Evolutionary conservation across 2,113 vertebrate genomes (phyloP).

Genomic region (Melanerpes aurifrons): DNA sequence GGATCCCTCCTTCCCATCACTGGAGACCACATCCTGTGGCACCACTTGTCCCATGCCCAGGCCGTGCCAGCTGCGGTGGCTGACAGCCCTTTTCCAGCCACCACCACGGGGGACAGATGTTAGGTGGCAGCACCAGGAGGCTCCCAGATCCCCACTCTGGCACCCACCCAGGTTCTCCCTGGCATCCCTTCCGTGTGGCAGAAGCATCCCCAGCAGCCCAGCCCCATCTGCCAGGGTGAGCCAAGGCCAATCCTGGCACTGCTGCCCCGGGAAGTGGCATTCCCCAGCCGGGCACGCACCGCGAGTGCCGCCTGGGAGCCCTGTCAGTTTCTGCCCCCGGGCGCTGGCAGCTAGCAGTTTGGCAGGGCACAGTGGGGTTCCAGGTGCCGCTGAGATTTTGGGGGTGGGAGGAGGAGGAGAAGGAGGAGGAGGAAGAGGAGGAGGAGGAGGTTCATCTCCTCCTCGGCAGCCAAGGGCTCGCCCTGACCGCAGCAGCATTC

Average conservation of each 20-base stretch:
- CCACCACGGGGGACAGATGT: background rate
- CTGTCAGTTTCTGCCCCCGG: background rate
- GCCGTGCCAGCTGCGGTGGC: background rate
- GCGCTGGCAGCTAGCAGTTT: background rate
- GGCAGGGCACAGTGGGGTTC: background rate
- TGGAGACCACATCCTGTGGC: fast-evolving
- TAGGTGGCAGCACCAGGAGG: background rate
- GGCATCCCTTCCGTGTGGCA: background rate
- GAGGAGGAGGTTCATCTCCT: background rate
- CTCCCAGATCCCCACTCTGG: background rate
- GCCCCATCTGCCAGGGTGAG: fast-evolving
- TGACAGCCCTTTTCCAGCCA: fast-evolving
- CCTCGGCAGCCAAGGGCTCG: background rate
- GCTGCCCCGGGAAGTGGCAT: background rate
- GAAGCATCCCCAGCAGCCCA: background rate
- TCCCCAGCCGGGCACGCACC: background rate
- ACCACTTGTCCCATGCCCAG: background rate
- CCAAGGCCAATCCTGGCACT: background rate
- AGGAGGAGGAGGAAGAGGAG: background rate
- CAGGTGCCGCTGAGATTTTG: background rate
- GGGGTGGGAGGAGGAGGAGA: background rate
- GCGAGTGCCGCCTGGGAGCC: fast-evolving
- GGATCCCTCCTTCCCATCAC: background rate
- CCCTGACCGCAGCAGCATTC: background rate
- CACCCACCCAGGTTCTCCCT: fast-evolving